phyloP scores from a whole-genome alignment of 2,888 invertebrate genomes.

The Drosophila rellima region DNA sequence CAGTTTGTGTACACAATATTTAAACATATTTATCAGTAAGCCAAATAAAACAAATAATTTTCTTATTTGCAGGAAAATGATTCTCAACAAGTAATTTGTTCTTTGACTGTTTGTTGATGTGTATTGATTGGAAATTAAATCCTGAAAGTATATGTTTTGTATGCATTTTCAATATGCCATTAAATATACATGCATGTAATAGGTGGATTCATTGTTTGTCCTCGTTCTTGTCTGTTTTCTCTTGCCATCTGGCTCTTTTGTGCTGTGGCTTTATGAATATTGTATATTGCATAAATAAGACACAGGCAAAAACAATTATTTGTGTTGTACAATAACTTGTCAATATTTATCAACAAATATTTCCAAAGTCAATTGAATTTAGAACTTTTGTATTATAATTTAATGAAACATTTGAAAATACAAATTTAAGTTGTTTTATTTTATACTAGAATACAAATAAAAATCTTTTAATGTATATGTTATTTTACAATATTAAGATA shows the following conservation, averaged over 20 bases:
- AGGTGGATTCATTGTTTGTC: slow-evolving; percentile 40
- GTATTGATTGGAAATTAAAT: slow-evolving; percentile 71
- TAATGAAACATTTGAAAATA: background rate
- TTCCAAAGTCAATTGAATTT: slow-evolving; percentile 14
- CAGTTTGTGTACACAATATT: slow-evolving; percentile 38
- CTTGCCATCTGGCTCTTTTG: slow-evolving; percentile 54
- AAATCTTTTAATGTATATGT: no score
- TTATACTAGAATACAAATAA: background rate
- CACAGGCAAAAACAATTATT: slow-evolving; percentile 73
- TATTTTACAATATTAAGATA: no score
- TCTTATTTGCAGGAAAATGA: slow-evolving; percentile 33
- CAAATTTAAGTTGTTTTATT: background rate
- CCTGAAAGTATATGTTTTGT: slow-evolving; percentile 62
- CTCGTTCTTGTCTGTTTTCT: slow-evolving; percentile 58
- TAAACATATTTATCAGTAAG: slow-evolving; percentile 42
- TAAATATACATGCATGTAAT: slow-evolving; percentile 64
- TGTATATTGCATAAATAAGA: slow-evolving; percentile 71
- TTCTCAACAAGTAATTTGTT: slow-evolving; percentile 5
- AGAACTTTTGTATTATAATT: slow-evolving; percentile 2
- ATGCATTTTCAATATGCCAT: slow-evolving; percentile 59
- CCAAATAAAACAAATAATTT: slow-evolving; percentile 48
- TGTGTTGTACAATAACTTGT: slow-evolving; percentile 57
- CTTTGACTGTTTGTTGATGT: slow-evolving; percentile 20
- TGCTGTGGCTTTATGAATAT: slow-evolving; percentile 55
- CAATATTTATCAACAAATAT: slow-evolving; percentile 59